Percentiles rank a stretch among this genome's conserved stretches.
Conservation (phyloP, 2,113 vertebrate genomes). For the Neomonachus schauinslandi region DNA sequence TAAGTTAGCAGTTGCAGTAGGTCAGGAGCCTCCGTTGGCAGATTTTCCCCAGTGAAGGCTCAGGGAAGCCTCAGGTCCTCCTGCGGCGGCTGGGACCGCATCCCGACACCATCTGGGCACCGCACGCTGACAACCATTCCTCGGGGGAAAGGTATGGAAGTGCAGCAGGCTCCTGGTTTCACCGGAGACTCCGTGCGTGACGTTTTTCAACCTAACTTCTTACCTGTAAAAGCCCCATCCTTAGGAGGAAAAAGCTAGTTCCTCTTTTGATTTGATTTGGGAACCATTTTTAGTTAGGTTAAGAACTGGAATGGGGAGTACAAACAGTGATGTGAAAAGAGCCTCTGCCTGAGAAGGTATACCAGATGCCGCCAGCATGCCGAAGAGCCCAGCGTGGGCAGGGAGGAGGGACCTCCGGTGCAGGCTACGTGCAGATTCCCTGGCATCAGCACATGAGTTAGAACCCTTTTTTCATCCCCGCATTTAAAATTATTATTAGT, state of each 20-base stretch:
- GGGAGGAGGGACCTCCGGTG: too few species aligned
- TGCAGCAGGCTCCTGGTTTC: fast-evolving
- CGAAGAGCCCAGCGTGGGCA: fast-evolving
- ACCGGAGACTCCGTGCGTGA: neutral
- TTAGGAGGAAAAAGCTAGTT: neutral
- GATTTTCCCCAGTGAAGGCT: neutral
- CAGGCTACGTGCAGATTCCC: neutral
- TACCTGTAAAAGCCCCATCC: neutral
- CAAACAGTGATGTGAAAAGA: neutral
- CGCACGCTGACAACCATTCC: neutral
- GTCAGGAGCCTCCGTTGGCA: neutral
- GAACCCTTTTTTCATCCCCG: too few species aligned
- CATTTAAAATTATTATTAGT: neutral
- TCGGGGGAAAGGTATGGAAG: neutral
- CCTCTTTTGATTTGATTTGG: neutral
- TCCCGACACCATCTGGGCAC: fast-evolving
- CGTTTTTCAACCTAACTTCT: neutral
- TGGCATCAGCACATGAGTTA: neutral
- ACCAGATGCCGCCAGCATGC: neutral
- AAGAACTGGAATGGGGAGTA: neutral
- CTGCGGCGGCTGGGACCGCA: fast-evolving
- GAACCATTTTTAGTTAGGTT: neutral
- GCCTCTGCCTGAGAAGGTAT: neutral
- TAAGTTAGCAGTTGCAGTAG: neutral
- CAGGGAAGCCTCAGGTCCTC: neutral